phyloP scores from a whole-genome alignment of 2,888 invertebrate genomes.

The Spisula subtruncata region DNA sequence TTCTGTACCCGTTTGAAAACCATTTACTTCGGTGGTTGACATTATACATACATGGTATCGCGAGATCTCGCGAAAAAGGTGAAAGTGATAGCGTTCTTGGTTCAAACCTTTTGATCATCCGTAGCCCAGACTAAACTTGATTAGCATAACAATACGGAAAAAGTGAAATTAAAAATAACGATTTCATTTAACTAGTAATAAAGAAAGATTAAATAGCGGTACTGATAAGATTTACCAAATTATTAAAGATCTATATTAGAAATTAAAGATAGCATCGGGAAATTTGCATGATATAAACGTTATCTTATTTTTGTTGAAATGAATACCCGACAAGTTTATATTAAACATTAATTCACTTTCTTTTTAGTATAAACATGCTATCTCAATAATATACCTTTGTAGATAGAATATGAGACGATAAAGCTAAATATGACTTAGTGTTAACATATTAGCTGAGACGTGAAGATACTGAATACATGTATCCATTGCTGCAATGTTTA shows the following conservation, averaged over 20 bases:
- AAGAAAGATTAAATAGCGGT: constrained; percentile 47
- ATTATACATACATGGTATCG: not conserved
- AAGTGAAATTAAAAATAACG: constrained; percentile 48
- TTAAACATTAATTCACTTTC: constrained; percentile 41
- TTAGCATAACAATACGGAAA: constrained; percentile 44
- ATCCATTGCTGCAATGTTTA: not conserved
- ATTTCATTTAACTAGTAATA: constrained; percentile 37
- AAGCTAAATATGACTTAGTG: not conserved
- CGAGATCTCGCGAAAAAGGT: constrained; percentile 4
- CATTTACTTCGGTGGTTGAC: not conserved
- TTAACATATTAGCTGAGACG: not conserved
- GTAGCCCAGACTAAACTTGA: constrained; percentile 19
- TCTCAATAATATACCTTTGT: constrained; percentile 15
- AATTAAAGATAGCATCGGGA: constrained; percentile 30
- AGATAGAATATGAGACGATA: not conserved
- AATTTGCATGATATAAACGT: constrained; percentile 48
- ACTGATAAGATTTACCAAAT: constrained; percentile 26
- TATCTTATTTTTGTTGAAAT: constrained; percentile 46
- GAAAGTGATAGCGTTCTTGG: not conserved
- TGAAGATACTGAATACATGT: not conserved
- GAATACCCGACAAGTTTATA: constrained; percentile 29
- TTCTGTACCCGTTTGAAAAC: not conserved
- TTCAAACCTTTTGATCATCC: constrained; percentile 33
- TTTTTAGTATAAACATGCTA: constrained; percentile 8
- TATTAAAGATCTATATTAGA: constrained; percentile 27